These are phyloP conservation scores for Trissoscelio sp. DNA, from an alignment of 2,888 invertebrate species.

Conservation along the genomic window DNA sequence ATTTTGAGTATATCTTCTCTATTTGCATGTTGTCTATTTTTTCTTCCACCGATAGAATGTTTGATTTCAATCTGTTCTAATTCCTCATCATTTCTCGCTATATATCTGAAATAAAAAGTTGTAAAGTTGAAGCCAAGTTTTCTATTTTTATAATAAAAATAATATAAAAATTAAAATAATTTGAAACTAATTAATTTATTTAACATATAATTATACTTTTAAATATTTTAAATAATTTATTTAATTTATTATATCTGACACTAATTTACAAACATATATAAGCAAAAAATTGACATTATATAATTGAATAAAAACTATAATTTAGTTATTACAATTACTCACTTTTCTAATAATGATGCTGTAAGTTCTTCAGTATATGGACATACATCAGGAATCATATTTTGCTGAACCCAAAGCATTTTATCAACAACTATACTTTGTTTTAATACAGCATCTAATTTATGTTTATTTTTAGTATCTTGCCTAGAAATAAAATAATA, in stretches of 20 bases:
- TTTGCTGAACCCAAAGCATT: slow-evolving; percentile 90
- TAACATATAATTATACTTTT: too few species aligned
- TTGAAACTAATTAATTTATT: too few species aligned
- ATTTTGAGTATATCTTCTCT: slow-evolving; percentile 91
- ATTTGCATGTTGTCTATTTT: slow-evolving; percentile 91
- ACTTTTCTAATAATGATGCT: slow-evolving; percentile 85
- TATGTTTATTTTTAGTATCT: slow-evolving; percentile 86
- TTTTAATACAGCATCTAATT: slow-evolving; percentile 88
- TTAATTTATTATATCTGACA: too few species aligned
- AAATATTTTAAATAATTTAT: too few species aligned
- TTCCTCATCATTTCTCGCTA: slow-evolving; percentile 90
- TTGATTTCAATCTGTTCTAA: slow-evolving; percentile 91
- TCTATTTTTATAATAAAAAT: too few species aligned
- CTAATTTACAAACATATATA: too few species aligned
- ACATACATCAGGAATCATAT: slow-evolving; percentile 85
- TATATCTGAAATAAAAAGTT: slow-evolving; percentile 83
- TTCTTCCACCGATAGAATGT: slow-evolving; percentile 90
- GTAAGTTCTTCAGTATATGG: slow-evolving; percentile 87
- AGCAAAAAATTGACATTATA: too few species aligned
- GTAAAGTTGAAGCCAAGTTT: too few species aligned
- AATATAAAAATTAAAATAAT: too few species aligned
- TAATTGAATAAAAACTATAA: too few species aligned
- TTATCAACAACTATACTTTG: slow-evolving; percentile 91
- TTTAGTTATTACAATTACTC: too few species aligned
- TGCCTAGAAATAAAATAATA: slow-evolving; percentile 79